Conservation (phyloP, 2,888 invertebrate species). For the Epistrophe grossulariae region DNA sequence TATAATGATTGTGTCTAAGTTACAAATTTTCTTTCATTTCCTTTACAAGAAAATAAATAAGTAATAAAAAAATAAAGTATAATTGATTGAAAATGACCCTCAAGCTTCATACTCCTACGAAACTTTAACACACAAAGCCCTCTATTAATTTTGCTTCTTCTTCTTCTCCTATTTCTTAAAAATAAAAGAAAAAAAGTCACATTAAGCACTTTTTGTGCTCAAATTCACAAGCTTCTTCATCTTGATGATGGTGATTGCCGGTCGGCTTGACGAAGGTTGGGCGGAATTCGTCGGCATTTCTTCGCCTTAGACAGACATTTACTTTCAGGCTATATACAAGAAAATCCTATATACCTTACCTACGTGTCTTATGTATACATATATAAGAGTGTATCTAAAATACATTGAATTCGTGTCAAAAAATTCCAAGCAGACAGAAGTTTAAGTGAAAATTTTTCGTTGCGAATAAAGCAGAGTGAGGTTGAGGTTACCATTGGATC, state of each 20-base stretch:
- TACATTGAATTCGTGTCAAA: slow-evolving; percentile 24
- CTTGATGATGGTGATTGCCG: slow-evolving; percentile 1
- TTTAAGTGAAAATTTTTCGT: slow-evolving; percentile 34
- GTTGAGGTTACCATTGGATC: background rate
- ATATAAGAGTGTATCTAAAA: slow-evolving; percentile 3
- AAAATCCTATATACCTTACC: background rate
- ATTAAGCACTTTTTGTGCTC: slow-evolving; percentile 27
- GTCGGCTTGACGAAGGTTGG: background rate
- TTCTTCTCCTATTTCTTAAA: background rate
- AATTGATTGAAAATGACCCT: slow-evolving; percentile 47
- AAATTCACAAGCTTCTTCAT: slow-evolving; percentile 12
- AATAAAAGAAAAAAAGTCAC: slow-evolving; percentile 15
- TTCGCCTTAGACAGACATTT: slow-evolving; percentile 44
- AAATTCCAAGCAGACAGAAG: slow-evolving; percentile 48
- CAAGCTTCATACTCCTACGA: slow-evolving; percentile 1
- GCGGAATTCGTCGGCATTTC: background rate
- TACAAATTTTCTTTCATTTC: slow-evolving; percentile 23
- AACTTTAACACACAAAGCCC: slow-evolving; percentile 24
- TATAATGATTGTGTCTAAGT: slow-evolving; percentile 20
- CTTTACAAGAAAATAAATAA: slow-evolving; percentile 10
- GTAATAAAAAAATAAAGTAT: slow-evolving; percentile 14
- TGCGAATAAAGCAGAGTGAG: background rate
- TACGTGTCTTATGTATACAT: background rate
- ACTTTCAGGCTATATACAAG: slow-evolving; percentile 18
- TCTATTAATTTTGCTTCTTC: slow-evolving; percentile 48